A percentile compares a stretch with the other conserved stretches of the same genome.
These are phyloP conservation scores for Heteropelma amictum DNA, from an alignment of 2,888 invertebrate genomes.

Conservation along the genomic window DNA sequence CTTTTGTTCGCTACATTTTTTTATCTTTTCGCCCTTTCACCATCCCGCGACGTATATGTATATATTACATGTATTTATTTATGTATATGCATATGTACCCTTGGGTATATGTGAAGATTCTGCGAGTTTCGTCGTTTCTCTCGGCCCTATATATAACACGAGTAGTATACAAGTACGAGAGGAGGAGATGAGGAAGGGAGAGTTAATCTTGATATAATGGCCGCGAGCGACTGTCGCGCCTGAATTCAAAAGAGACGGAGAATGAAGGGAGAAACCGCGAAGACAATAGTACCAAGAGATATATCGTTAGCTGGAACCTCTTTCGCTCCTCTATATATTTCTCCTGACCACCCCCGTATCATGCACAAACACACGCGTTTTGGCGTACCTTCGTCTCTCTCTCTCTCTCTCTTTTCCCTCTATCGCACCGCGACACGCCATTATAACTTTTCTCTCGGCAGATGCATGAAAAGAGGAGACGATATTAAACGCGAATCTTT, in stretches of 20 bases:
- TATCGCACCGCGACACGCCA: constrained; percentile 33
- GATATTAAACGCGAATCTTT: constrained; percentile 54
- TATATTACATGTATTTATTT: constrained; percentile 5
- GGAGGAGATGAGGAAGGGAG: constrained; percentile 59
- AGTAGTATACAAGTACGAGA: background rate
- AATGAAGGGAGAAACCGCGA: constrained; percentile 61
- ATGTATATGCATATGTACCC: constrained; percentile 12
- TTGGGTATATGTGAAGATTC: no score
- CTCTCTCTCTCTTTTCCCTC: constrained; percentile 12
- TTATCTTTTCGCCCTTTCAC: constrained; percentile 34
- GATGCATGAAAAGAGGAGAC: constrained; percentile 32
- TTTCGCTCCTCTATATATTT: constrained; percentile 70
- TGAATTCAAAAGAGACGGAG: constrained; percentile 34
- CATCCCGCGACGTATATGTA: constrained; percentile 10
- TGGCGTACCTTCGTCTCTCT: background rate
- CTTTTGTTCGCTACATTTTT: constrained; percentile 38
- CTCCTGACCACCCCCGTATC: constrained; percentile 56
- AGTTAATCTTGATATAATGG: constrained; percentile 78
- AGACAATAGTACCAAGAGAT: constrained; percentile 77
- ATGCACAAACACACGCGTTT: constrained; percentile 39
- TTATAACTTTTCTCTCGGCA: constrained; percentile 40
- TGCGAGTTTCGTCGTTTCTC: constrained; percentile 32
- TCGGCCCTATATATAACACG: constrained; percentile 32
- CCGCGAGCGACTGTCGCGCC: constrained; percentile 75
- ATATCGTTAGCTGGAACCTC: constrained; percentile 75